Evolutionary conservation across 2,797 vertebrate species (phyloP), one percentile per base, ranked within the genome.

Genomic region (Vipera latastei): DNA sequence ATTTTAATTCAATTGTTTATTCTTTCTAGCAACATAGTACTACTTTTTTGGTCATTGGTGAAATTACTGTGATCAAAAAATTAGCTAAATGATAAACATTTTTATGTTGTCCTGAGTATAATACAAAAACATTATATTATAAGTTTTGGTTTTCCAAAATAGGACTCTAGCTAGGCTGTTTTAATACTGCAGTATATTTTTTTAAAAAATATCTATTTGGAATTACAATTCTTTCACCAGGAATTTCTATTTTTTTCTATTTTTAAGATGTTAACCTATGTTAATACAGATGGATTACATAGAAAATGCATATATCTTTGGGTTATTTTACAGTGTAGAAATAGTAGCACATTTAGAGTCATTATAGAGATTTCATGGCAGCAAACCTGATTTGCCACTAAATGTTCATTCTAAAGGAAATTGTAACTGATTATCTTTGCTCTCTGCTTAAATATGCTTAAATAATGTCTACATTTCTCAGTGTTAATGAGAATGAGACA

Each of bases 1-100:
- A 89, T 65, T 83, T 48, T 48, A 89, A 25, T 44, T 32, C 48
- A 65, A 18, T 93, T 92, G 53, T 91, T 89, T 93, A 6, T 55
- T 91, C 13, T 48, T 16, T n/a, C 12, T 48, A 85, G n/a, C 6
- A 73, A 53, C 63, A n/a, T 32, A 25, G 53, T 56, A 3, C 8
- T 93, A 28, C 22, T 20, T 85, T 28, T 88, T 28, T 69, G 60
- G 88, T 78, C 20, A 16, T 55, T 53, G 16, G 26, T 7, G 25
- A 78, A 13, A 48, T 86, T 55, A 53, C 28, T 12, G 14, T 57
- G 28, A 4, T 56, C 14, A 38, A 91, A 91, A 11, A 38, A 91
- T 16, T 69, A 14, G 26, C 32, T 61, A 59, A 59, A 59, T 59
- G 57, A 59, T 59, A 59, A 25, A 18, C 13, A 38, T 91, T 12